These are phyloP conservation scores for Rafetus swinhoei DNA, from an alignment of 2,113 vertebrate species.

Conservation along the genomic window DNA sequence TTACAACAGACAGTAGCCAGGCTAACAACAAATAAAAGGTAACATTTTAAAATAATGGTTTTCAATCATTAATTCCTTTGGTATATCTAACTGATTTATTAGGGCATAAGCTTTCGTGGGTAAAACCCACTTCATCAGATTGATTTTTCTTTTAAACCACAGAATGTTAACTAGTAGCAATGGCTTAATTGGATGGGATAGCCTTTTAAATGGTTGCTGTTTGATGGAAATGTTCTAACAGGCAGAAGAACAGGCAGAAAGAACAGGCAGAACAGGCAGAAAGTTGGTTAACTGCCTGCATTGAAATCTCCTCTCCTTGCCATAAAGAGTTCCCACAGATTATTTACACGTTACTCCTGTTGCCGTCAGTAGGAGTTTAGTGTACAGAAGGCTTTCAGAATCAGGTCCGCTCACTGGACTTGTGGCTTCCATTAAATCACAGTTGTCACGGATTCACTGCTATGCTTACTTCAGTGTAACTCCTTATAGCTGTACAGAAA, in stretches of 20 bases:
- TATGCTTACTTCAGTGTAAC: not conserved
- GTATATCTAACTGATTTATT: not conserved
- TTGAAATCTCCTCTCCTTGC: not conserved
- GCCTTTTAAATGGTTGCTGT: not conserved
- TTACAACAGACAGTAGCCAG: not conserved
- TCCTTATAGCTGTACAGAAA: not conserved
- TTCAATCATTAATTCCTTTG: not conserved
- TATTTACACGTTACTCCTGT: rapidly evolving
- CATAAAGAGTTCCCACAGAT: rapidly evolving
- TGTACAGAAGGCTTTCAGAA: not conserved
- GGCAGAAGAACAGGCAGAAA: not conserved
- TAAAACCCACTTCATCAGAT: too few relatives aligned
- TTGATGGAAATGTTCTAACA: not conserved
- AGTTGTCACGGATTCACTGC: not conserved
- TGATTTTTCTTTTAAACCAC: not conserved
- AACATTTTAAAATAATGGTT: not conserved
- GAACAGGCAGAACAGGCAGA: not conserved
- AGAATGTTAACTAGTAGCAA: not conserved
- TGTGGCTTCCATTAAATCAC: not conserved
- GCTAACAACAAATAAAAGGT: not conserved
- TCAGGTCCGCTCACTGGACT: not conserved
- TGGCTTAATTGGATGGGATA: not conserved
- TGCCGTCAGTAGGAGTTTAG: not conserved
- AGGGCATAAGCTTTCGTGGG: too few relatives aligned
- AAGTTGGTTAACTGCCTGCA: not conserved